Base-by-base conservation (phyloP, 2,113 vertebrate species). In the Eulacestoma nigropectus region DNA sequence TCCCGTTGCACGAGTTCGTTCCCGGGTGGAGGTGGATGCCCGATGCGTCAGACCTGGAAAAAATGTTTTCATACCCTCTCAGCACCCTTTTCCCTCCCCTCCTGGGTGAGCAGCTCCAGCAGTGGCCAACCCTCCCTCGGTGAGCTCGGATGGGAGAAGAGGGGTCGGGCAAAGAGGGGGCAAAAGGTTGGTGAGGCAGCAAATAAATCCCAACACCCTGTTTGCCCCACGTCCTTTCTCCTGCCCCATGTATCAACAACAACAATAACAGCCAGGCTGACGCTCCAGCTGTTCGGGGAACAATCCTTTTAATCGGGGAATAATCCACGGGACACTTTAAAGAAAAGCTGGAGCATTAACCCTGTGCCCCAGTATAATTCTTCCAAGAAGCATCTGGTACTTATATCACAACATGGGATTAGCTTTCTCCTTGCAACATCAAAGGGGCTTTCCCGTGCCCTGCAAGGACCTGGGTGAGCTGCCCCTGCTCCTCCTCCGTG, bases 321-420 rank as follows among this genome's bases (percentile, higher is more conserved):
- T 97, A 97, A 97, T 97, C 96, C 93, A 84, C 84, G 18, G 97
- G 90, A 97, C 91, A 92, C 97, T 96, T 97, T 97, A 95, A 96
- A 97, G 96, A 97, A 96, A 98, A 97, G 93, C 95, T 89, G 69
- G 44, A 86, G 97, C 96, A 97, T 98, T 98, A 97, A 97, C 97
- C 97, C 96, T 91, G 74, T 97, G 96, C 94, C 96, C 97, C 94
- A 85, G 97, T 95, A 79, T 96, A 97, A 97, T 97, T 97, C 96
- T 93, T 95, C 87, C 84, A 86, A 95, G 94, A 63, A 96, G 96
- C 93, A 96, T 97, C 95, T 96, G 95, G 96, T 96, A 87, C 84
- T 96, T 90, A 79, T 88, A 97, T 94, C 96, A 91, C 95, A 95
- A 96, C 93, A 37, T 8, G 60, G 94, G 97, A 97, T 98, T 96